These are phyloP conservation scores for Eupristina koningsbergeri DNA, from an alignment of 1,140 invertebrate species.

Conservation along the genomic window DNA sequence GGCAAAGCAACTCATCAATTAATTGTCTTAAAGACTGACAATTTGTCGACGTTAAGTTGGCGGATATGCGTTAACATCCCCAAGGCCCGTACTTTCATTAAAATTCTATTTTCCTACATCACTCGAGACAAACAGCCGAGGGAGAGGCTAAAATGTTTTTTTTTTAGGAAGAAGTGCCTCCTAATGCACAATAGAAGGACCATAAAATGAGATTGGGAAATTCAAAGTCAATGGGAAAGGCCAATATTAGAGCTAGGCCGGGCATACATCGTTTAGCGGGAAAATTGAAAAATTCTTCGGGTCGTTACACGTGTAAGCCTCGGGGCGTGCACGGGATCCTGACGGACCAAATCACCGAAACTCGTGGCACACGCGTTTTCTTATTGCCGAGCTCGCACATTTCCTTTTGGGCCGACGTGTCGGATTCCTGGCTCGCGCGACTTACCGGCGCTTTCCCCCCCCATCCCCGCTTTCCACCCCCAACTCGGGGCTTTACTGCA, in stretches of 20 bases:
- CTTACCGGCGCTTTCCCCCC: conserved; percentile 37
- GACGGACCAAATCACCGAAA: too few relatives aligned
- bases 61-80: neutral
- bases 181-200: neutral
- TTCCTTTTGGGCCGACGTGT: conserved; percentile 43
- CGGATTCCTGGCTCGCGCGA: conserved; percentile 38
- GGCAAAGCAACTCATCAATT: neutral
- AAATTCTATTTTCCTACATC: neutral
- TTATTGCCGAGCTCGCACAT: conserved; percentile 43
- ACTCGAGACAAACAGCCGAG: neutral
- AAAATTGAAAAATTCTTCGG: conserved; percentile 47
- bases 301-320: neutral
- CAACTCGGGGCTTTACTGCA: too few relatives aligned
- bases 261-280: conserved; percentile 41
- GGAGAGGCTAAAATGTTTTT: neutral
- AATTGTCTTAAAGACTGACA: neutral
- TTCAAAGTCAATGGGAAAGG: conserved; percentile 6
- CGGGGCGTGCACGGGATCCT: too few relatives aligned
- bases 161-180: neutral
- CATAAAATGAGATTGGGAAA: conserved; percentile 45
- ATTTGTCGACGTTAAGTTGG: neutral
- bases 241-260: neutral
- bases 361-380: conserved; percentile 1
- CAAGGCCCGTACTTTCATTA: neutral
- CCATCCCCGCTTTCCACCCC: too few relatives aligned